Base-by-base conservation (phyloP, 1,140 invertebrate species). In the Dendroctonus ponderosae region DNA sequence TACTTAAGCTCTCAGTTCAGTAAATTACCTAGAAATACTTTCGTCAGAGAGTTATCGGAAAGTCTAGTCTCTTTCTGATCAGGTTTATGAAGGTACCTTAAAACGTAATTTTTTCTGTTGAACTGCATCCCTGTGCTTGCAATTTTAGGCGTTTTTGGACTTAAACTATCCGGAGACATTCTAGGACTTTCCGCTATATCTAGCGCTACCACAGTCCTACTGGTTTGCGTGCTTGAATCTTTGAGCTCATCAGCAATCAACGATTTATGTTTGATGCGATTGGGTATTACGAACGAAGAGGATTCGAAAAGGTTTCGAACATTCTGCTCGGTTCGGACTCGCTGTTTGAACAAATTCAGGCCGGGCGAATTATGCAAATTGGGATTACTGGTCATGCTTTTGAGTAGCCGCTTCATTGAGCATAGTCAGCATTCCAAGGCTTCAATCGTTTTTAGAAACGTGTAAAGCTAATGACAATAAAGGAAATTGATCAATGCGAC, bases 161-260 rank as follows among this genome's bases (percentile, higher is more conserved):
- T 71, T 70, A 73, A 65, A 69, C 70, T 73, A 69, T 73, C 72
- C 12, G 70, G 70, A 11, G 70, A 66, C 53, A 72, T 67, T 8
- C 39, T 50, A n/a, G 56, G 48, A 39, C 37, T 40, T 14, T 66
- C 44, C n/a, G 7, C 26, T 44, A 51, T 14, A 53, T 70, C 65
- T 41, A 70, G 6, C 6, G 70, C 51, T 8, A 72, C 66, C 9
- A 74, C 68, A 26, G 73, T 75, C 62, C 74, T 74, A 59, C 73
- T 73, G 5, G 75, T 76, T 65, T 76, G 75, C 12, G 75, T 76
- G 15, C 67, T 60, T 7, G 15, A 49, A 14, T 64, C 54, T 43
- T 57, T 44, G 9, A 69, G 51, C 11, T 12, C 56, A 44, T 69
- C 61, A n/a, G 51, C 44, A 6, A 54, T 67, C 5, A 9, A 61